Evolutionary conservation across 1,140 invertebrate species (phyloP).

Genomic region (Papilio xuthus): DNA sequence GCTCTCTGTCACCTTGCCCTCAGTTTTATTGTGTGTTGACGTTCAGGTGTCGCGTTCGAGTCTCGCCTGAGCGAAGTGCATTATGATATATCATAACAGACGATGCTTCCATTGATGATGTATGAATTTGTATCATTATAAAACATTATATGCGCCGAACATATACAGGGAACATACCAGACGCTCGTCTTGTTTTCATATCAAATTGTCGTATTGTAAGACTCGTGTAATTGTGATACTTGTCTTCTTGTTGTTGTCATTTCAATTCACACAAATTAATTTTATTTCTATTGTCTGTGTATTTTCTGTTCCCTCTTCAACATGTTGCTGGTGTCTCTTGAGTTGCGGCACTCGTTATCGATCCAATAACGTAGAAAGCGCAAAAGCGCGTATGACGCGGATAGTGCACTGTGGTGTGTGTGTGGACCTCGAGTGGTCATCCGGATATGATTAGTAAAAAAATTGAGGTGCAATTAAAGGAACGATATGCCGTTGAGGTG

Average conservation of each 20-base stretch:
- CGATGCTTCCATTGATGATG: neutral
- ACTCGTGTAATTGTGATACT: no score
- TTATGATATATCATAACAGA: neutral
- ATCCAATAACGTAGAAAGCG: neutral
- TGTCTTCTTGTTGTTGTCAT: no score
- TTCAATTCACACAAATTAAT: no score
- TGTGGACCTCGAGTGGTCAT: neutral
- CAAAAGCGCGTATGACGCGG: neutral
- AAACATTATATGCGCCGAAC: no score
- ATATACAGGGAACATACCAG: no score
- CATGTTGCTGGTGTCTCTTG: neutral
- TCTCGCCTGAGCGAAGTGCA: neutral
- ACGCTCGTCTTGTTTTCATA: no score
- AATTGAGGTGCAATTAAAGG: slow-evolving; percentile 3
- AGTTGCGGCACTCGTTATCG: neutral
- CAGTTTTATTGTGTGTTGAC: neutral
- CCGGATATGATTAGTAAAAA: neutral
- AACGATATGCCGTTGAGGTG: neutral
- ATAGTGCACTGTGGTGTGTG: neutral
- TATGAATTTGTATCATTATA: no score
- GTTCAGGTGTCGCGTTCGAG: neutral
- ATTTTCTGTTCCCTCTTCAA: neutral
- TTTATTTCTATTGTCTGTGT: neutral
- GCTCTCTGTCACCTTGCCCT: neutral
- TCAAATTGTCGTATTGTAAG: no score